Evolutionary conservation across 2,113 vertebrate genomes (phyloP), one percentile per base, ranked within the genome.

Genomic region (Odontesthes bonariensis): DNA sequence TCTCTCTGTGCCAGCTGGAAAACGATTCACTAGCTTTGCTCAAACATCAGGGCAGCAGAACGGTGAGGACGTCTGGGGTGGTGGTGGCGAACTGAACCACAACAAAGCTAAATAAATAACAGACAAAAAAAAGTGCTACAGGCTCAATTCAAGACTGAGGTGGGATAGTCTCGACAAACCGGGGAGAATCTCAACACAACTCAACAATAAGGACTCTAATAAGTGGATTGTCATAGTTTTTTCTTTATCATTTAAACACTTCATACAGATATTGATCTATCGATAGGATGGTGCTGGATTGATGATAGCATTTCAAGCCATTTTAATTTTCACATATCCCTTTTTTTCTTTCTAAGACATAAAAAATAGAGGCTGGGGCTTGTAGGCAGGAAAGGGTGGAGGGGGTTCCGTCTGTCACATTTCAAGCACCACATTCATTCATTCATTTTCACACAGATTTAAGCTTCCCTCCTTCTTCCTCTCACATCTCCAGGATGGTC

Each of bases 171-270:
- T 79, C 77, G 59, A 88, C 77, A 77, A 82, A n/a, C 81, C 44
- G 42, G 70, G 77, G 69, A 40, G 76, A 81, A 68, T 44, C 16
- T 20, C 23, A 87, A 84, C 77, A 88, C 77, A 76, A 77, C 68
- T 82, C 61, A 90, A 84, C 82, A 86, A 87, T 85, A 87, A 80
- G 57, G 75, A 64, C 78, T 79, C 82, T 80, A 84, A 84, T 73
- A 89, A 86, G 75, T 80, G 81, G 94, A 94, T 95, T 93, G 93
- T 95, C 93, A 81, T 77, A 54, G 10, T 55, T 65, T 74, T 77
- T 69, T 83, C 72, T 77, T 73, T 52, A 55, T 70, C 67, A 72
- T 86, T 82, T 79, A 81, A 56, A 88, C 61, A 89, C 83, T 83
- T 85, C 73, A 90, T 81, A 49, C 46, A 49, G 19, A 79, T 84